These are phyloP conservation scores for Isotomurus palustris DNA, from an alignment of 2,888 invertebrate genomes.

Conservation along the genomic window DNA sequence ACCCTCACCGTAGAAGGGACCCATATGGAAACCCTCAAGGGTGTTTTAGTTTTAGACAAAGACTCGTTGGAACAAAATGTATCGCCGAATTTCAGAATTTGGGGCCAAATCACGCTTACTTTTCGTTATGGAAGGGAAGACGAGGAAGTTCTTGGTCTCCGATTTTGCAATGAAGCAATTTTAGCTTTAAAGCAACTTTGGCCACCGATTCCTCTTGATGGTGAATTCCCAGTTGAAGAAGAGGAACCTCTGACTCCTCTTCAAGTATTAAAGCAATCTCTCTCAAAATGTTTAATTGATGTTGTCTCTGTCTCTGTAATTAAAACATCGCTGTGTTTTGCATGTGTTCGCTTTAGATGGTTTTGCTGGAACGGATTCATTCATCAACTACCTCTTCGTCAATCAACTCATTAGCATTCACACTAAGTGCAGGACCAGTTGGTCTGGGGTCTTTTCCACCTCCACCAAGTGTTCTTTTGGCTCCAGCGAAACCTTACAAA, in stretches of 20 bases:
- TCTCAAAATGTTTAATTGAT: neutral
- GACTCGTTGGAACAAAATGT: slow-evolving; percentile 61
- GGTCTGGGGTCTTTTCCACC: slow-evolving; percentile 66
- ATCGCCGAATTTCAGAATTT: slow-evolving; percentile 42
- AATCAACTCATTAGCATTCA: slow-evolving; percentile 43
- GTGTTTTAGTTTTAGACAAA: slow-evolving; percentile 86
- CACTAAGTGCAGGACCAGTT: slow-evolving; percentile 45
- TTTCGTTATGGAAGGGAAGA: slow-evolving; percentile 97
- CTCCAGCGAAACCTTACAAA: slow-evolving; percentile 69
- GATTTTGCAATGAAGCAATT: slow-evolving; percentile 95
- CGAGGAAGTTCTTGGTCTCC: slow-evolving; percentile 95
- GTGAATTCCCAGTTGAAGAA: slow-evolving; percentile 47
- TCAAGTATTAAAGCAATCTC: slow-evolving; percentile 63
- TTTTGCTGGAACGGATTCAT: slow-evolving; percentile 41
- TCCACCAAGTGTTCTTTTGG: slow-evolving; percentile 85
- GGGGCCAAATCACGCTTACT: slow-evolving; percentile 63
- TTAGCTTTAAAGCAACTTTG: slow-evolving; percentile 85
- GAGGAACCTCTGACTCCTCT: slow-evolving; percentile 65
- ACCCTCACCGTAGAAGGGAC: slow-evolving; percentile 72
- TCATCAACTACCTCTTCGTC: slow-evolving; percentile 39
- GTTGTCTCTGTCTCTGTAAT: too few relatives aligned
- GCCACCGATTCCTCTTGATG: slow-evolving; percentile 58
- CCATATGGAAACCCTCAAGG: slow-evolving; percentile 73
- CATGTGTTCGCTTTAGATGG: slow-evolving; percentile 22
- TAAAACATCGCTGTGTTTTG: too few relatives aligned